Evolutionary conservation across 2,888 invertebrate genomes (phyloP).

Genomic region (Orthosia gracilis): DNA sequence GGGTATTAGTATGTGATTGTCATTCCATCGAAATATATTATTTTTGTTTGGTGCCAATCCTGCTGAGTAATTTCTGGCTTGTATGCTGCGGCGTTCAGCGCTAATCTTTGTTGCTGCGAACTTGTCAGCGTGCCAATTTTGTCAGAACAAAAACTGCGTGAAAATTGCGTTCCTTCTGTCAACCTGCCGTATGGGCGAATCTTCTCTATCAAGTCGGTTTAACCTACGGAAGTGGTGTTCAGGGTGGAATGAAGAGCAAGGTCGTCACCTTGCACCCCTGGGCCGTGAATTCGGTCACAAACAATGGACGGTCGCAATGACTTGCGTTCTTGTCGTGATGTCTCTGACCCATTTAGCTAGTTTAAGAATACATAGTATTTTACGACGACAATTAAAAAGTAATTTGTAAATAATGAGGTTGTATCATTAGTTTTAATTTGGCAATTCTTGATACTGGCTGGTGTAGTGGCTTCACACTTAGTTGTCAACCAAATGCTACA

Average conservation of each 20-base stretch:
- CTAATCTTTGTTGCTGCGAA: constrained; percentile 54
- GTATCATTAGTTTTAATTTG: neutral
- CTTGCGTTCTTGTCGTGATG: constrained; percentile 50
- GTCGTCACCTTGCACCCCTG: constrained; percentile 41
- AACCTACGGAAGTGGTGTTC: constrained; percentile 25
- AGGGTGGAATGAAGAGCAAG: constrained; percentile 40
- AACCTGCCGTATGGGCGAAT: constrained; percentile 35
- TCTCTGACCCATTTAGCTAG: constrained; percentile 50
- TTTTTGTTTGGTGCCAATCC: constrained; percentile 73
- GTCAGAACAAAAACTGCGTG: constrained; percentile 30
- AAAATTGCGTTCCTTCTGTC: constrained; percentile 37
- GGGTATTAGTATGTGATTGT: constrained; percentile 52
- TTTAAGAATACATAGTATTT: constrained; percentile 2
- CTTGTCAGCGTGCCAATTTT: constrained; percentile 68
- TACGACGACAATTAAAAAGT: constrained; percentile 51
- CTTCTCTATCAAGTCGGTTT: constrained; percentile 22
- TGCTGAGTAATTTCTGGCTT: constrained; percentile 78
- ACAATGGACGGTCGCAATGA: constrained; percentile 53
- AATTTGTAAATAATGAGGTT: constrained; percentile 47
- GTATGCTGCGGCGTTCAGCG: constrained; percentile 34
- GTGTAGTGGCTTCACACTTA: neutral
- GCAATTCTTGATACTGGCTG: constrained; percentile 2
- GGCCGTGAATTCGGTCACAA: constrained; percentile 17
- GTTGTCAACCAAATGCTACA: neutral
- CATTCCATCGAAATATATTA: constrained; percentile 63